Evolutionary conservation across 2,113 vertebrate genomes (phyloP).

Genomic region (Apodemus sylvaticus): DNA sequence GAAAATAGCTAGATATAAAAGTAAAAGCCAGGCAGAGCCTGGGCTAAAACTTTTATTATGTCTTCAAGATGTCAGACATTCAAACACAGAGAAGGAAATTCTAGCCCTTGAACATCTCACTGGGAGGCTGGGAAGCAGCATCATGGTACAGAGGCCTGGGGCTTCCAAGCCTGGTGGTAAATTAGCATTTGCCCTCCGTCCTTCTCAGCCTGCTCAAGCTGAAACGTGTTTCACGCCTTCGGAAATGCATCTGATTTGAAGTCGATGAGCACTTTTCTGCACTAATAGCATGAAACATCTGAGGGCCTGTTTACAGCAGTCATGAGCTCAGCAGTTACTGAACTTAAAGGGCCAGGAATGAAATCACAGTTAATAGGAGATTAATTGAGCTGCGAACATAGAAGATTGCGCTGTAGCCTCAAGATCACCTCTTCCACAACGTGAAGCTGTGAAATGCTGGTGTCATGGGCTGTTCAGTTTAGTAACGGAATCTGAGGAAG

Average conservation of each 20-base stretch:
- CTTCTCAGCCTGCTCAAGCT: conserved; percentile 59
- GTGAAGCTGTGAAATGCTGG: background rate
- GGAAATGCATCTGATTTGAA: conserved; percentile 73
- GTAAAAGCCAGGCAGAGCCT: background rate
- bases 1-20: background rate
- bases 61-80: background rate
- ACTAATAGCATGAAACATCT: conserved; percentile 68
- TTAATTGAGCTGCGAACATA: conserved; percentile 68
- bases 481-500: background rate
- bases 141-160: background rate
- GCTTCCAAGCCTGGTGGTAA: conserved; percentile 52
- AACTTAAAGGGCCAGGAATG: conserved; percentile 59
- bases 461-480: background rate
- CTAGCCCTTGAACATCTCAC: background rate
- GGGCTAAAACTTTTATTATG: background rate
- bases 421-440: conserved; percentile 27
- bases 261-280: conserved; percentile 70
- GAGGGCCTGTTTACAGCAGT: conserved; percentile 57
- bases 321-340: conserved; percentile 64
- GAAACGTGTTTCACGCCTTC: conserved; percentile 67
- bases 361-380: conserved; percentile 73
- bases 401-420: background rate
- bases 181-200: conserved; percentile 21
- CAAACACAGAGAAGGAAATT: background rate
- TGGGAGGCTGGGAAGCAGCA: background rate